Evolutionary conservation across 2,113 vertebrate genomes (phyloP), one percentile per base, ranked within the genome.

Genomic region (Puma concolor): DNA sequence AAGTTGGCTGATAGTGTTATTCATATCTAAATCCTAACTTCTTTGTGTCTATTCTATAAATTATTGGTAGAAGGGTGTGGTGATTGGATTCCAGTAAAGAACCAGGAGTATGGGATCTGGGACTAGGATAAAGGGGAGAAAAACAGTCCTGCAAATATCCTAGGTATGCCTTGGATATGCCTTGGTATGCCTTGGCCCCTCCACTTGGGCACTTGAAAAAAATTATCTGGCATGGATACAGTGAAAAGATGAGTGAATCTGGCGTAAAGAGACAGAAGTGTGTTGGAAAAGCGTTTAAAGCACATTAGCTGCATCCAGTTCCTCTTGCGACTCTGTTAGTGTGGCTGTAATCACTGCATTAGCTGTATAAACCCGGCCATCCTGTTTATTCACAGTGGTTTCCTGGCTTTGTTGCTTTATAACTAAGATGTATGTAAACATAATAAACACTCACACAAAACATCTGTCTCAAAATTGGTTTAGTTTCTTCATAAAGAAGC

Each of bases 391-490:
- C 25, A 48, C 25, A 83, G 31, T 8, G 7, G 66, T 71, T 92
- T 89, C 57, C 85, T 95, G 84, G 41, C 27, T 64, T 69, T 94
- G 83, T 76, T 88, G 52, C 44, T 69, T 92, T 64, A 41, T 86
- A 89, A 41, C 25, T 57, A 80, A 52, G 41, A 71, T 63, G 50
- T n/a, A 66, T 81, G 72, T 66, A 82, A 97, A 77, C 48, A 93
- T 66, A 95, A 57, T 64, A 89, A 91, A 57, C 25, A 85, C 41
- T 66, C 44, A 50, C 29, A 57, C 48, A 50, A 81, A 94, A 74
- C 92, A 80, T 88, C n/a, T 86, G 57, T 94, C 63, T 93, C 36
- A 64, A 52, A 29, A 95, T 86, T 88, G 27, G 76, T 41, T 94
- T 14, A 52, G 5, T 69, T 88, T 80, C 57, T 48, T 69, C 84